Base-by-base conservation (phyloP, 2,888 invertebrate species). In the Aphrophora alni region DNA sequence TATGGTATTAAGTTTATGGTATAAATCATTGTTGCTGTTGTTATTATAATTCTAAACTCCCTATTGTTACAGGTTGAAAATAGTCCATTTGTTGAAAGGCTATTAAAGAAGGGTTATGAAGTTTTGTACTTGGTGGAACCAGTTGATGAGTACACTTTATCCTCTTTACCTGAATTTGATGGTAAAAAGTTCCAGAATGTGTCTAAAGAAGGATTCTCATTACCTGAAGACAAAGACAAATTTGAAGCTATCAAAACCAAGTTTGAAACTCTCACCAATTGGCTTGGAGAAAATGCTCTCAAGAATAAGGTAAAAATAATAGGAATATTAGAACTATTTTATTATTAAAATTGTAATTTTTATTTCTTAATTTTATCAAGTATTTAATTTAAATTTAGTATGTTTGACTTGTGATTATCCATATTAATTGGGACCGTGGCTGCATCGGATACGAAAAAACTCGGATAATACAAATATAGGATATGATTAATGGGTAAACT, bases 131-230 rank as follows among this genome's bases (percentile, higher is more conserved):
- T 99, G 76, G 93, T 94, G 12, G 99, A 99, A 90, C 97, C 99
- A 38, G 98, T 99, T 74, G 99, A 99, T 90, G 99, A 99, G 89
- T 99, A 99, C 90, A 94, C 96, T 86, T 95, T 99, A 85, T 97
- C 97, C 76, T 95, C 98, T 72, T 90, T 99, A 88, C 98, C 99
- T 0, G 99, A 99, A 89, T 99, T 96, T 89, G 99, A 99, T 87
- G 97, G 98, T 78, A 97, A 98, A 90, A 99, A 98, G 89, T 99
- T 99, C 95, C 98, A 98, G 90, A 99, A 99, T 88, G 97, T 98
- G 78, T 99, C 99, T 85, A 99, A 99, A 90, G 99, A 99, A 90
- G 98, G 98, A 38, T 94, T 99, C 88, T 93, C 94, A 84, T 89
- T 99, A 10, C 93, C 95, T 71, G 96, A 97, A 86, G 90, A 85